Base-by-base conservation (phyloP, 2,797 vertebrate species). In the Darevskia mixta region DNA sequence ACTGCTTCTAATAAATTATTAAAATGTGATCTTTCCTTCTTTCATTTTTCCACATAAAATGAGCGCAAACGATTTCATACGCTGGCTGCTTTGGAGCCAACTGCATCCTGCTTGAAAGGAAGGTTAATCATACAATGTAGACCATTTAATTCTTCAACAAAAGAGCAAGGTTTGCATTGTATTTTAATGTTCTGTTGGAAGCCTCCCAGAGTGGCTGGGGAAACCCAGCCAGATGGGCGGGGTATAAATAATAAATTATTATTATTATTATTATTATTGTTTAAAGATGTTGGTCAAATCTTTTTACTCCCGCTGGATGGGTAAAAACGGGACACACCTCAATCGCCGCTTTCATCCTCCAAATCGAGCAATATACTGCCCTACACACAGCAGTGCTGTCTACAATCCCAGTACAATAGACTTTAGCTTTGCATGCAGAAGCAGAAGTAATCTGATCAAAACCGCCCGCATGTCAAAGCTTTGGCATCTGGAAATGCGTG, bases 381-480 rank as follows among this genome's bases (percentile, higher is more conserved):
- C 35, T 35, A 29, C 35, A 71, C 45, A 88, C 13, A 86, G 17
- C 88, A 88, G 32, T 7, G 23, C 80, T 32, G 69, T 69, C 86
- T 58, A 13, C n/a, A 67, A 23, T 89, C 43, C 77, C 55, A 89
- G 64, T 23, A 79, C 77, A 91, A 88, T 69, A 89, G 92, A 73
- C 78, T 86, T 86, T 25, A 91, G 27, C n/a, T 92, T 79, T 84
- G 67, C 72, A 87, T 88, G 87, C 67, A 92, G 87, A 29, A 18
- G 61, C 92, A 81, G 71, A 85, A 91, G 77, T 75, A 92, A 93
- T 90, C 84, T 88, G 55, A 49, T 84, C 72, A 88, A 91, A 71
- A 92, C n/a, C 81, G 64, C 90, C 35, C 83, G 78, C 75, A 87
- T 90, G 85, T 75, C 88, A 93, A 90, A 89, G 83, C 81, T 90